Conservation (phyloP, 2,113 vertebrate genomes). For the Lampris incognitus region DNA sequence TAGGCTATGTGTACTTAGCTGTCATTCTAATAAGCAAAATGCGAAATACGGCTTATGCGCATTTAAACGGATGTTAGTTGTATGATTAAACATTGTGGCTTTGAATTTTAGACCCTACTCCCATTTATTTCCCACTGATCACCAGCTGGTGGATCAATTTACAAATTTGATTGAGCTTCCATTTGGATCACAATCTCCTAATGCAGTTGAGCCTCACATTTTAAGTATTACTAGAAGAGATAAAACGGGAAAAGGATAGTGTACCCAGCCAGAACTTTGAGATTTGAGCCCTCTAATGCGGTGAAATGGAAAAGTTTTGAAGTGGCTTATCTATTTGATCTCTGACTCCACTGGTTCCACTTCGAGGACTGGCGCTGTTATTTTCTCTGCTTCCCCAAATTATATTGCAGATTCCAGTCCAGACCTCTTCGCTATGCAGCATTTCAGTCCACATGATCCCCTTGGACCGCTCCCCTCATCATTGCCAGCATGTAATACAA, state of each 20-base stretch:
- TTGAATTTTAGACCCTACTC: constrained; percentile 69
- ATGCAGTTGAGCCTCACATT: constrained; percentile 41
- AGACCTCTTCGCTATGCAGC: constrained; percentile 68
- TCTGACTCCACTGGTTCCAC: constrained; percentile 72
- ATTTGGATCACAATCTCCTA: constrained; percentile 63
- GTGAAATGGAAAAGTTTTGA: constrained; percentile 70
- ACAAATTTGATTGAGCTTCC: constrained; percentile 72
- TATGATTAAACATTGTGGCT: constrained; percentile 73
- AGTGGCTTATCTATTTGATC: constrained; percentile 75
- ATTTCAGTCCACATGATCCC: constrained; percentile 62
- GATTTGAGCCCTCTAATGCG: constrained; percentile 64
- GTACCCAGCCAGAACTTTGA: constrained; percentile 56
- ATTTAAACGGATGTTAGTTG: constrained; percentile 66
- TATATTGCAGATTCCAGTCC: constrained; percentile 63
- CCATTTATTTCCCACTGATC: constrained; percentile 72
- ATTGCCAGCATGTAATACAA: constrained; percentile 77
- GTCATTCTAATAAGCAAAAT: constrained; percentile 71
- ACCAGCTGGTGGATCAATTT: constrained; percentile 76
- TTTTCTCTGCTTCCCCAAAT: constrained; percentile 61
- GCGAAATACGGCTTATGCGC: constrained; percentile 56
- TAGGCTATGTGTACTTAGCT: constrained; percentile 57
- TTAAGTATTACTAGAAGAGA: constrained; percentile 56
- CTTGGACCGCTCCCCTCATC: constrained; percentile 69
- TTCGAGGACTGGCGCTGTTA: constrained; percentile 62
- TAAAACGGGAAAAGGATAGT: constrained; percentile 63